These are phyloP conservation scores for Amphiduros pacificus DNA, from an alignment of 2,888 invertebrate species.

Conservation along the genomic window DNA sequence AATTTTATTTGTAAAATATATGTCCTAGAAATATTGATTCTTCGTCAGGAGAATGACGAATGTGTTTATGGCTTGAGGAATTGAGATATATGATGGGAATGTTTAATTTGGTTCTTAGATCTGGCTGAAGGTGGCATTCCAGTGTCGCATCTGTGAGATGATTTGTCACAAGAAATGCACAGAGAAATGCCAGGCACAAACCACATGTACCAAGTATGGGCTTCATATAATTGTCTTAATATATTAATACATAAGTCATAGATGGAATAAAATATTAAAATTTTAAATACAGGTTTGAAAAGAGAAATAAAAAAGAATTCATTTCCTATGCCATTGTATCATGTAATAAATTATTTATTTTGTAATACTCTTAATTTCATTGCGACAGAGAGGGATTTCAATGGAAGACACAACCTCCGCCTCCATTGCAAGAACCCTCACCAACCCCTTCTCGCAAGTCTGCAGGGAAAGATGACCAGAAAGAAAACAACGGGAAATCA, in stretches of 20 bases:
- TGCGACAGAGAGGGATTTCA: conserved; percentile 20
- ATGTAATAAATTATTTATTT: no score
- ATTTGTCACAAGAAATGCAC: conserved; percentile 96
- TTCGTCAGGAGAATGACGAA: no score
- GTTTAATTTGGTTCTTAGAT: conserved; percentile 67
- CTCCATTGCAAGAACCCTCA: neutral
- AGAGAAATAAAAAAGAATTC: no score
- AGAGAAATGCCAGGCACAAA: conserved; percentile 77
- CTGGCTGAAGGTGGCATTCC: conserved; percentile 94
- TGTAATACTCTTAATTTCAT: no score
- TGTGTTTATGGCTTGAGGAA: no score
- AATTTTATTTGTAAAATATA: no score
- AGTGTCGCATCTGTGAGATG: conserved; percentile 85
- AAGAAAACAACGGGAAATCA: conserved; percentile 4
- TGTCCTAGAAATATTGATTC: no score
- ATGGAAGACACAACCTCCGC: conserved; percentile 2
- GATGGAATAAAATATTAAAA: no score
- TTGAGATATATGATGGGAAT: neutral
- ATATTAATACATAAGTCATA: no score
- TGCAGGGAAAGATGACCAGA: neutral
- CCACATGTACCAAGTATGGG: conserved; percentile 66
- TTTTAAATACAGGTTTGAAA: no score
- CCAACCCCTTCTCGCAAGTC: neutral
- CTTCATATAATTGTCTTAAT: no score
- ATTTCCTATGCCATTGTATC: no score